phyloP scores from a whole-genome alignment of 2,888 invertebrate species.

The Oscheius myriophilus region DNA sequence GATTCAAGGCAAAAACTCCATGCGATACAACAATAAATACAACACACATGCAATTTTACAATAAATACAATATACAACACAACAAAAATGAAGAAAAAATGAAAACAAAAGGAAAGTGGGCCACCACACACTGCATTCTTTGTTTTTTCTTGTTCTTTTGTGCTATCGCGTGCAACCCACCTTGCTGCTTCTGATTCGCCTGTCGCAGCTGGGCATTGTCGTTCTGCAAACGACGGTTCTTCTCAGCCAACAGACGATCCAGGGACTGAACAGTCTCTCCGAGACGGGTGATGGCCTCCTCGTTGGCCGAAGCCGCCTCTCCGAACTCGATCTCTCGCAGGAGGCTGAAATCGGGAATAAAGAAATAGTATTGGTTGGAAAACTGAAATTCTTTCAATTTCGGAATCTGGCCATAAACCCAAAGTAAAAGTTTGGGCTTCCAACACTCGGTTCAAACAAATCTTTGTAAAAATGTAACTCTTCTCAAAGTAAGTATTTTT shows the following conservation, averaged over 20 bases:
- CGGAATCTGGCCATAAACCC: too few relatives aligned
- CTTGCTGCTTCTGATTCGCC: conserved; percentile 40
- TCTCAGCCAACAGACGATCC: conserved; percentile 82
- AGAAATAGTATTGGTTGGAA: neutral
- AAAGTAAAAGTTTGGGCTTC: too few relatives aligned
- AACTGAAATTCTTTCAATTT: neutral
- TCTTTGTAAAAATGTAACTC: too few relatives aligned
- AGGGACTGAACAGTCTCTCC: conserved; percentile 77
- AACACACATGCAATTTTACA: neutral
- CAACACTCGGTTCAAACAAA: too few relatives aligned
- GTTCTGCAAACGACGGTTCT: conserved; percentile 79
- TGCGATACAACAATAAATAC: conserved; percentile 1
- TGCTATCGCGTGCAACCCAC: conserved; percentile 29
- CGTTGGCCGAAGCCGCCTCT: conserved; percentile 72
- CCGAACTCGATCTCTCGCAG: conserved; percentile 58
- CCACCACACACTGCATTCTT: conserved; percentile 30
- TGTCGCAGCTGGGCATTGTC: conserved; percentile 75
- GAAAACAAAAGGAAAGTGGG: conserved; percentile 1
- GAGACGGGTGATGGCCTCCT: conserved; percentile 82
- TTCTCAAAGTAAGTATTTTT: too few relatives aligned
- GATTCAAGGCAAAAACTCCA: neutral
- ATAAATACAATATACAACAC: conserved; percentile 8
- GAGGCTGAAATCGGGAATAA: conserved; percentile 35
- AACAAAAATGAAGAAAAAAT: neutral
- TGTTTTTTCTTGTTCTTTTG: neutral